Base-by-base conservation (phyloP, 1,140 invertebrate genomes). In the Andrena cerasifolii region DNA sequence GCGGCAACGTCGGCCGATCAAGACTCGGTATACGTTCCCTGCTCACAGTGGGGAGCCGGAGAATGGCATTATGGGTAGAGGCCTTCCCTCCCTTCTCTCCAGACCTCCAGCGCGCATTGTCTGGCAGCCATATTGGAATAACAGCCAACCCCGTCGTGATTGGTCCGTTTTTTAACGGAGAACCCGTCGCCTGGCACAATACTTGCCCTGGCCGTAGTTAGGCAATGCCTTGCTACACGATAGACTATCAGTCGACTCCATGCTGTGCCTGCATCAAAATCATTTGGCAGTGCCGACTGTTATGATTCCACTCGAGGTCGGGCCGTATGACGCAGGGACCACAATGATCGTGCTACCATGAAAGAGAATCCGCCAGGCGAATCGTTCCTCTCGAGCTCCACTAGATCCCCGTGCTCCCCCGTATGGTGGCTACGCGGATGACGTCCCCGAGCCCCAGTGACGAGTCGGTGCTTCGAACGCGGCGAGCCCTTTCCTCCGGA, bases 61-160 rank as follows among this genome's bases (percentile, higher is more conserved):
- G 89, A 92, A 90, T 90, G 90, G 89, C 87, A 89, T 91, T 89
- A 92, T 89, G 90, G 90, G 89, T 90, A 90, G 87, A 88, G 87
- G 89, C 85, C 89, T 89, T 89, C 90, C 87, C 90, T 87, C 90
- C 82, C 78, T 80, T 82, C 78, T 81, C 77, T 67, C 78, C 75
- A 79, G 76, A 47, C 79, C 63, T 80, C 84, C 59, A 61, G 31
- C 87, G 85, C 86, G 85, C 84, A 90, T 90, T 91, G 90, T 90
- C 89, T 90, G 91, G 90, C 91, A 89, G 90, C 91, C 91, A 91
- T 92, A 88, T 90, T 92, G 89, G 88, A 90, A 85, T 88, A 87
- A 89, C 86, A 90, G 88, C 89, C 87, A 90, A 89, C 86, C 89
- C 86, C 86, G 83, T 79, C 86, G 87, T 80, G 90, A 92, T 92